Conservation (phyloP, 2,797 vertebrate species). For the Sphenodon punctatus region DNA sequence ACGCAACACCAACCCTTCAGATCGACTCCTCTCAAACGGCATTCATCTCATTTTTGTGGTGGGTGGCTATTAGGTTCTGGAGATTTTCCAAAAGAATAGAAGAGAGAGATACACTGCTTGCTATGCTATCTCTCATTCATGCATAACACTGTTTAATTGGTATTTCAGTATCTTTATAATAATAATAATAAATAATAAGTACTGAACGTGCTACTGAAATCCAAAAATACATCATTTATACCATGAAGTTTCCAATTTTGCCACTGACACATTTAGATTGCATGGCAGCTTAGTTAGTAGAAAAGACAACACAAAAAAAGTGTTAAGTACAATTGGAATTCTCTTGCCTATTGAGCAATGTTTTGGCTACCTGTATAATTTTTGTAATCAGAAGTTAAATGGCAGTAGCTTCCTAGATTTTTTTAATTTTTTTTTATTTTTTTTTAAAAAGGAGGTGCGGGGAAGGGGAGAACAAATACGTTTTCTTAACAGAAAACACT, state of each 20-base stretch:
- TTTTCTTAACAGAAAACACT: too few species aligned
- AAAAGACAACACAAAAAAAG: background rate
- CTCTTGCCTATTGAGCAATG: background rate
- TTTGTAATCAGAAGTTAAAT: background rate
- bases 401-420: too few species aligned
- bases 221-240: background rate
- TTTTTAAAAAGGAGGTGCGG: background rate
- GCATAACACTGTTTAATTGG: background rate
- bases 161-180: background rate
- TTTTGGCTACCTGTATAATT: background rate
- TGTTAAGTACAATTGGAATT: background rate
- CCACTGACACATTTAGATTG: background rate
- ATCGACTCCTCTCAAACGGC: background rate
- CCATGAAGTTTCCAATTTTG: background rate
- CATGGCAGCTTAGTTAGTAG: background rate
- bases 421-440: background rate
- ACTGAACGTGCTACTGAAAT: too few species aligned
- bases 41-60: background rate
- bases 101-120: background rate
- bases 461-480: too few species aligned
- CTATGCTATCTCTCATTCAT: background rate
- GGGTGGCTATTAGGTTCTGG: background rate
- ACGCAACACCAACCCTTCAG: background rate
- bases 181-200: too few species aligned
- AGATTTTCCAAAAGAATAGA: background rate